Base-by-base conservation (phyloP, 2,888 invertebrate genomes). In the Frankliniella intonsa region DNA sequence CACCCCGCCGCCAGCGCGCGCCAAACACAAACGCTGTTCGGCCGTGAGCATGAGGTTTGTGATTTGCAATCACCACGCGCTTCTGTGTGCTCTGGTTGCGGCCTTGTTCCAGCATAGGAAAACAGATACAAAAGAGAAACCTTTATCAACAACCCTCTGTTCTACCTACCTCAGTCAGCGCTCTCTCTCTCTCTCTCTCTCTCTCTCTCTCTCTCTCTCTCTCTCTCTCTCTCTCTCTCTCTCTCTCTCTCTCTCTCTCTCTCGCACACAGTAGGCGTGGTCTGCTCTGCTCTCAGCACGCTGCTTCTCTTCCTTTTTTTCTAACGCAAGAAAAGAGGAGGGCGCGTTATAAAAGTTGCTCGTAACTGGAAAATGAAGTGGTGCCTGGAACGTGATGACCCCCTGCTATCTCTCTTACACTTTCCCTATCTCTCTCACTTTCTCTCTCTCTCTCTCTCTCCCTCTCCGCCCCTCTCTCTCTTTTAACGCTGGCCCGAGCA, bases 221-320 rank as follows among this genome's bases (percentile, higher is more conserved):
- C 80, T 83, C 81, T 81, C 62, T 49, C 51, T 76, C 38, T 76
- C 50, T 25, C 65, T 17, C 80, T 81, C 65, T 81, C n/a, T 82
- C 82, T 81, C 79, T 27, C 80, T 51, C 49, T 50, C 81, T 49
- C 17, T 25, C 50, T 82, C 49, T 69, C 76, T 80, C 25, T 62
- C 49, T 12, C 50, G 38, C 5, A 2, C 38, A 38, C 38, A 5
- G 38, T 38, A 38, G 38, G 38, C 38, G 38, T 38, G 38, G 38
- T 5, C 5, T 38, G 38, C 38, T 38, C 38, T 38, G 38, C 38
- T 38, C 38, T 38, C 38, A 38, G 27, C 50, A 50, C 51, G 55
- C 80, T 82, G 55, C 50, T 82, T 83, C 82, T 81, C 81, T 55
- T 83, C 79, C 82, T 25, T 69, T 62, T 83, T 81, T 49, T 82